Evolutionary conservation across 64 coral and sea anemone genomes (phyloP), one percentile per base, ranked within the genome.

Genomic region (Trachythela sp.): DNA sequence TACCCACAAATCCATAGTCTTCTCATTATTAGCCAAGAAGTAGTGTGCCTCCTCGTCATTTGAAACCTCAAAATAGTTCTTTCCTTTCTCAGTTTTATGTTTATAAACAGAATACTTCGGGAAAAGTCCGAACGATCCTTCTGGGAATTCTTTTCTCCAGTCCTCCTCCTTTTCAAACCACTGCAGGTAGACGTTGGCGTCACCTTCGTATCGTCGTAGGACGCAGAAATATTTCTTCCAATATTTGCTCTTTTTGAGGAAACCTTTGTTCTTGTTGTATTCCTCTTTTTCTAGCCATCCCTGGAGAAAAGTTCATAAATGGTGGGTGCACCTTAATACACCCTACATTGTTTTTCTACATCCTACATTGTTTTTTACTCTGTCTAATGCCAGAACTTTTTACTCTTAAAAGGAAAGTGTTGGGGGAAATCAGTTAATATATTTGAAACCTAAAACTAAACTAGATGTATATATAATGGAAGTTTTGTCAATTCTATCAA

Each of bases 41-140:
- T 91, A 50, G 39, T 91, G 88, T 18, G 89, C 84, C 37, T 99
- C 96, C 27, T 87, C 40, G 36, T 99, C 96, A 90, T 94, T 99
- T 86, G 85, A 92, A 18, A 99, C 83, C 67, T 99, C 96, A 95
- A 99, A 99, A 87, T 91, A 54, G 20, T 84, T 91, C 34, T 91
- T 99, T 2, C 91, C 89, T 88, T 93, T 99, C 18, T 86, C 90
- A 43, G 93, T 94, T 48, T 67, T 54, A 54, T 91, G 87, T 85
- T 99, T 99, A 54, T 94, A 92, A 27, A 99, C 96, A 88, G 92
- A 91, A 39, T 99, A 99, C n/a, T 92, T 94, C 27, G 96, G 93
- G 84, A 93, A 99, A 7, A 99, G 64, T 54, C 94, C 93, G 27
- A 99, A 40, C 13, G 93, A 94, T 43, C 96, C 96, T 15, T 85